phyloP scores from a whole-genome alignment of 2,797 vertebrate genomes.

The Rhabdomys pumilio region DNA sequence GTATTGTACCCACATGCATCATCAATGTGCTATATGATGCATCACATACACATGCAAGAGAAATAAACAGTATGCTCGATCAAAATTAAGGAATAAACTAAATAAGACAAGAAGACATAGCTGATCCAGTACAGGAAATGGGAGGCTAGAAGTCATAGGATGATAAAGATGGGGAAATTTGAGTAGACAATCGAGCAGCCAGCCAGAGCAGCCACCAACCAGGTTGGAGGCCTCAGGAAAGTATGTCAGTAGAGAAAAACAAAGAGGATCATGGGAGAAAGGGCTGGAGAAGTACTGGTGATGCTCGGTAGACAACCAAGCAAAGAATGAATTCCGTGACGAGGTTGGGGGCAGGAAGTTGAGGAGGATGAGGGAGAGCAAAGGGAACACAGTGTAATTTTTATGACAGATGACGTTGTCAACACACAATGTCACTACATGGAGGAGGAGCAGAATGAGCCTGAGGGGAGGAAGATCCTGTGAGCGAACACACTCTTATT shows the following conservation, averaged over 20 bases:
- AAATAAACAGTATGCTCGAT: background rate
- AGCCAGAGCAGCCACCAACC: background rate
- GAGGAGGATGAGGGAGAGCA: background rate
- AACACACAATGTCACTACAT: background rate
- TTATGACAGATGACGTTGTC: background rate
- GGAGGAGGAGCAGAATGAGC: background rate
- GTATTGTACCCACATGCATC: background rate
- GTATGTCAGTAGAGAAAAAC: background rate
- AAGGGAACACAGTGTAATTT: background rate
- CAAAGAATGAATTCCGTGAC: background rate
- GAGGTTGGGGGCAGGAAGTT: background rate
- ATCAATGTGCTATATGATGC: too few species aligned
- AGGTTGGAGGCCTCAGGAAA: background rate
- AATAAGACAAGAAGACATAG: background rate
- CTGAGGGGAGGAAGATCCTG: background rate
- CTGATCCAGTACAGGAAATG: background rate
- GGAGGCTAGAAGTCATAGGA: background rate
- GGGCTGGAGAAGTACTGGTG: background rate
- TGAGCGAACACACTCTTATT: background rate
- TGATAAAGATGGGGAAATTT: background rate
- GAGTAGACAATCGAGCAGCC: background rate
- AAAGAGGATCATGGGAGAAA: background rate
- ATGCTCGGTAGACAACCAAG: background rate
- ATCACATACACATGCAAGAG: background rate
- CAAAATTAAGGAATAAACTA: conserved; percentile 16